Conservation (phyloP, 2,888 invertebrate species). For the Mythimna loreyi region DNA sequence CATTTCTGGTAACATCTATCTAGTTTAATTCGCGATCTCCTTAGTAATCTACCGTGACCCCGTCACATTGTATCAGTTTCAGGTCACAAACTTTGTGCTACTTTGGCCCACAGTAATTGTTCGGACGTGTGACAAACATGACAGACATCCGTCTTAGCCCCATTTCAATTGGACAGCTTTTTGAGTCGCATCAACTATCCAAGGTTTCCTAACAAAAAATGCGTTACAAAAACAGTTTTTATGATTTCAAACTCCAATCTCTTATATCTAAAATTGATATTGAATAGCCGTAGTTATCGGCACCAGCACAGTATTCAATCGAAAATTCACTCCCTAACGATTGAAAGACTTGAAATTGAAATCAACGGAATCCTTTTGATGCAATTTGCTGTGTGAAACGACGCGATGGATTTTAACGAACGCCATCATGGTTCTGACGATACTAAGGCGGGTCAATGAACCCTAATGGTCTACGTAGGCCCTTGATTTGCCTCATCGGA, state of each 20-base stretch:
- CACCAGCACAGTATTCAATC: constrained; percentile 44
- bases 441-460: constrained; percentile 45
- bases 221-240: neutral
- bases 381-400: constrained; percentile 65
- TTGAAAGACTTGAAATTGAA: constrained; percentile 50
- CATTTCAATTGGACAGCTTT: no score
- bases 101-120: no score
- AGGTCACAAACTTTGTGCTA: no score
- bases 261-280: constrained; percentile 40
- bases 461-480: constrained; percentile 41
- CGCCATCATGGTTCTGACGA: constrained; percentile 42
- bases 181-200: no score
- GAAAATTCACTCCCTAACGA: constrained; percentile 54
- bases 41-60: no score
- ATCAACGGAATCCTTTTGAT: constrained; percentile 63
- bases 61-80: no score
- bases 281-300: constrained; percentile 52
- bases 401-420: constrained; percentile 67
- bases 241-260: neutral
- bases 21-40: no score
- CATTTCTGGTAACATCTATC: no score
- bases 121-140: no score
- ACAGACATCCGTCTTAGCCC: no score
- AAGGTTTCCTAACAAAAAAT: neutral
- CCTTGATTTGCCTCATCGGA: constrained; percentile 52